phyloP scores from a whole-genome alignment of 2,888 invertebrate genomes.

The Sipha maydis region DNA sequence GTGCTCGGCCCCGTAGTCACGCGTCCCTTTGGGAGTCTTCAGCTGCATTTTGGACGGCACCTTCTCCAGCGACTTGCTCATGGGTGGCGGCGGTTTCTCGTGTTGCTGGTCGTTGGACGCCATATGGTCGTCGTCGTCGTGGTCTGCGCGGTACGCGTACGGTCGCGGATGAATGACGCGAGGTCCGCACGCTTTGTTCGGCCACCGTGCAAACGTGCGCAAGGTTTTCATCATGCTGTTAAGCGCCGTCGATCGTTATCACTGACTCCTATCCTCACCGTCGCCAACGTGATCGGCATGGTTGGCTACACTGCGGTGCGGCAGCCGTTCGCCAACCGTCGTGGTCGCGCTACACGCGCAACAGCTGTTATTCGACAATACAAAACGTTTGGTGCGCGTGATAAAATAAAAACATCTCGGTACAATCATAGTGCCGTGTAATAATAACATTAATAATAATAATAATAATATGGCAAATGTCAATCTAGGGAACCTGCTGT shows the following conservation, averaged over 20 bases:
- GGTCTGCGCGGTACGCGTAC: not conserved
- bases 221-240: not conserved
- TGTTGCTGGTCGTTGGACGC: not conserved
- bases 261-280: not conserved
- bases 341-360: not conserved
- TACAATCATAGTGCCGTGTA: no score
- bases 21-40: constrained; percentile 92
- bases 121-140: not conserved
- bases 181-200: not conserved
- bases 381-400: no score
- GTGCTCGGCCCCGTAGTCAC: constrained; percentile 94
- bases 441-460: no score
- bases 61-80: not conserved
- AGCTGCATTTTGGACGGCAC: constrained; percentile 68
- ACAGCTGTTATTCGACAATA: not conserved
- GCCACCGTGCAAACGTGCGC: not conserved
- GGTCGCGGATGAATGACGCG: not conserved
- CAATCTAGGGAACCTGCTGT: not conserved
- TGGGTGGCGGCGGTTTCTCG: not conserved
- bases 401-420: no score
- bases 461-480: no score
- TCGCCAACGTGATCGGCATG: not conserved
- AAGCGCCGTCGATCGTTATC: not conserved
- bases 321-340: no score
- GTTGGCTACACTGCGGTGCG: not conserved